Evolutionary conservation across 1,140 invertebrate species (phyloP), one percentile per base, ranked within the genome.

Genomic region (Drosophila pectinifera): DNA sequence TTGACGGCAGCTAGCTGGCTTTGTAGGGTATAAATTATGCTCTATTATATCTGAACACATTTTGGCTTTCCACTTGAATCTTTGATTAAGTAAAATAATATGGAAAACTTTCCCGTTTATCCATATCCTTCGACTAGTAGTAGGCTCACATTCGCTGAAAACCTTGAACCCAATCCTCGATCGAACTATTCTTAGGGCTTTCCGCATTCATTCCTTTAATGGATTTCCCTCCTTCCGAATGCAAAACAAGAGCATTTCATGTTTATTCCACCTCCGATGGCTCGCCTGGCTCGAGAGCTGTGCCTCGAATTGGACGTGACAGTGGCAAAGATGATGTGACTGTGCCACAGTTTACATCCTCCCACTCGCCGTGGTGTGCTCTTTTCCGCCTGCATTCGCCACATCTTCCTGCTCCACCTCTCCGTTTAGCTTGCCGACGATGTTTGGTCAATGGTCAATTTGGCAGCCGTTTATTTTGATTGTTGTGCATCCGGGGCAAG

Each of bases 381-480:
- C 22, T 58, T 8, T n/a, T 6, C 11, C 20, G 8, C 28, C 38
- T 31, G 38, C 13, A 20, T 39, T 24, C 28, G 11, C 20, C 20
- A 43, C 46, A 43, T 28, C 22, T 61, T 31, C 28, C 22, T 54
- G 62, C 48, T 26, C 22, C 46, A 56, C 20, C 34, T 64, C 14
- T 54, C 36, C 42, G 18, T 43, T 68, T 65, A 48, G 26, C 31
- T 28, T 75, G 84, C 75, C 69, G 80, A 81, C 84, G 77, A 65
- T 89, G 84, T 81, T 89, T 91, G 88, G 88, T 89, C 88, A 91
- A 91, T 91, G 88, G 88, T 91, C 88, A 91, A 91, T 91, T 91
- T 91, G 89, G 84, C 80, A 89, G 88, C 89, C 90, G 90, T 91
- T 91, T 91, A 90, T 91, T 91, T 91, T 85, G 88, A 91, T 91